These are phyloP conservation scores for Tangara arthus DNA, from an alignment of 2,797 vertebrate species.

Conservation along the genomic window DNA sequence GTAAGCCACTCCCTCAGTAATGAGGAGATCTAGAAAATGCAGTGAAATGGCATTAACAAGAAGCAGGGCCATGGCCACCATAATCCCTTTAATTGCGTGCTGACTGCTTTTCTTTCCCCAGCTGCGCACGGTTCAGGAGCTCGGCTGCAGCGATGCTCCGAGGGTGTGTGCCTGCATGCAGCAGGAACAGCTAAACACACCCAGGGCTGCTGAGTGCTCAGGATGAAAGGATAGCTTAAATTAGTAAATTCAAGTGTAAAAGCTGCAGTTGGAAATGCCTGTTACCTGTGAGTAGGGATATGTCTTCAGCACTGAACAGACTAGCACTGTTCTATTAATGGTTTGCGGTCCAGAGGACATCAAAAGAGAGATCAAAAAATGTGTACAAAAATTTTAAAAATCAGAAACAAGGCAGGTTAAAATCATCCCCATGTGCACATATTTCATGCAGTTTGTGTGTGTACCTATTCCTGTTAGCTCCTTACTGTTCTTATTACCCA, in stretches of 20 bases:
- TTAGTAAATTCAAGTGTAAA: background rate
- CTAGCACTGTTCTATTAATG: background rate
- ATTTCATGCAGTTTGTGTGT: background rate
- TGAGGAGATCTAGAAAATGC: background rate
- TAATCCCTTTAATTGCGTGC: slow-evolving; percentile 31
- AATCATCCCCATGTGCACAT: background rate
- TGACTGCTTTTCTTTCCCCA: background rate
- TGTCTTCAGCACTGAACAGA: background rate
- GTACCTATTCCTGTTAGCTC: background rate
- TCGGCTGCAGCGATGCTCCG: background rate
- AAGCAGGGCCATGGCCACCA: background rate
- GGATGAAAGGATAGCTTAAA: background rate
- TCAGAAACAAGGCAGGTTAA: background rate
- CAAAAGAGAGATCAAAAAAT: background rate
- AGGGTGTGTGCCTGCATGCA: background rate
- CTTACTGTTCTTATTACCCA: background rate
- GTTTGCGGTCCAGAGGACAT: background rate
- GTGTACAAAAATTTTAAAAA: background rate
- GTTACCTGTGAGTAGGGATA: background rate
- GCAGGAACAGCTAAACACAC: background rate
- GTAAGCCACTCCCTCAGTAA: slow-evolving; percentile 10
- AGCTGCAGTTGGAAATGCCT: background rate
- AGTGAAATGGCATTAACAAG: slow-evolving; percentile 16
- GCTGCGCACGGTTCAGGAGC: background rate
- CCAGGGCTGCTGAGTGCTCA: background rate